Evolutionary conservation across 2,888 invertebrate genomes (phyloP).

Genomic region (Luperina nickerlii): DNA sequence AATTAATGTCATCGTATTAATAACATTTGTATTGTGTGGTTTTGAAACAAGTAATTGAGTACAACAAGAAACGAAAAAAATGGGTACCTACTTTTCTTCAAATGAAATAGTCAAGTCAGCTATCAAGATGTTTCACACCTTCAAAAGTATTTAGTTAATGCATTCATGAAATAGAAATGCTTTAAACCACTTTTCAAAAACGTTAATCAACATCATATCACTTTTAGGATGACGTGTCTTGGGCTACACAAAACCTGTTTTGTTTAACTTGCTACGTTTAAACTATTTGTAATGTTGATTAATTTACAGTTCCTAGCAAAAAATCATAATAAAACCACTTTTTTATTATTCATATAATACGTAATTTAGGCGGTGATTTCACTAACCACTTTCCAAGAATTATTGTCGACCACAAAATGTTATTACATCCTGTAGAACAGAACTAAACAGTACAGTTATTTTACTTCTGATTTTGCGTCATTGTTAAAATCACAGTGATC

Average conservation of each 20-base stretch:
- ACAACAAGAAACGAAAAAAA: background rate
- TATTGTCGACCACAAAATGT: slow-evolving; percentile 49
- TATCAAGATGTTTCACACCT: background rate
- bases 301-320: background rate
- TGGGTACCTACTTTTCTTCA: background rate
- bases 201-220: background rate
- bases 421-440: slow-evolving; percentile 35
- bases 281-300: background rate
- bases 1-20: slow-evolving; percentile 18
- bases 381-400: slow-evolving; percentile 13
- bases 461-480: background rate
- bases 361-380: slow-evolving; percentile 1
- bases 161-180: background rate
- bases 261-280: background rate
- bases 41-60: background rate
- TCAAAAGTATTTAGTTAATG: background rate
- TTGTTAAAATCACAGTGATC: background rate
- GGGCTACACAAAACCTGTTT: background rate
- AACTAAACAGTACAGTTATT: background rate
- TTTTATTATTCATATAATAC: background rate
- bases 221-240: background rate
- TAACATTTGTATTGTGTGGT: background rate
- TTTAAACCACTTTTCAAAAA: background rate
- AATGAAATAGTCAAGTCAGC: background rate
- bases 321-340: background rate